Evolutionary conservation across 2,888 invertebrate species (phyloP).

Genomic region (Himalopsyche anomala): DNA sequence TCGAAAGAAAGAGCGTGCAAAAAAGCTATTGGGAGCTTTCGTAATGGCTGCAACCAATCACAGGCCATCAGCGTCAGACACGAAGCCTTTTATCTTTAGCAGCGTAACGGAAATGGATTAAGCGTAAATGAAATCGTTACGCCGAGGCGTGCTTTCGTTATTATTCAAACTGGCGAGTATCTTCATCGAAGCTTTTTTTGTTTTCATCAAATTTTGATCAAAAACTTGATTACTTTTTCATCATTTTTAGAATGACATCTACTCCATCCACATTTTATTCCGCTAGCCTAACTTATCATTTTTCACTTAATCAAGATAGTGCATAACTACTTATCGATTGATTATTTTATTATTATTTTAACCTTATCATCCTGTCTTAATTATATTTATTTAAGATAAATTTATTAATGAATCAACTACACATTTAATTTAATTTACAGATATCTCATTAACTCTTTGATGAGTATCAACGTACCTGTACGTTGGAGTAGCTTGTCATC

Average conservation of each 20-base stretch:
- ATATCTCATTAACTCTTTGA: too few species aligned
- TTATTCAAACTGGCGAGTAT: conserved; percentile 32
- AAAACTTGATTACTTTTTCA: neutral
- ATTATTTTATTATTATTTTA: too few species aligned
- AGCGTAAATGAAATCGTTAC: conserved; percentile 56
- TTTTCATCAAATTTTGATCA: conserved; percentile 24
- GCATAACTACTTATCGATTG: too few species aligned
- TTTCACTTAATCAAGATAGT: too few species aligned
- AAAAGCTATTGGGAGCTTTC: conserved; percentile 60
- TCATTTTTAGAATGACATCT: neutral
- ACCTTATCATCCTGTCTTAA: too few species aligned
- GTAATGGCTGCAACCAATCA: conserved; percentile 63
- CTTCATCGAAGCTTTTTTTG: conserved; percentile 29
- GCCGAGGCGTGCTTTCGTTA: conserved; percentile 44
- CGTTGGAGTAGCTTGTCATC: too few species aligned
- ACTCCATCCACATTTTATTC: neutral
- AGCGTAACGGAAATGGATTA: conserved; percentile 51
- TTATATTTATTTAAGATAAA: too few species aligned
- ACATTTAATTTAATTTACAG: too few species aligned
- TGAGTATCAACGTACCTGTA: too few species aligned
- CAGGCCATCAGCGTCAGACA: conserved; percentile 58
- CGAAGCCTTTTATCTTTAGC: conserved; percentile 60
- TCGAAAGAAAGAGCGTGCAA: conserved; percentile 56
- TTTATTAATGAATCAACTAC: too few species aligned
- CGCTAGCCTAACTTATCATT: too few species aligned